Evolutionary conservation across 1,140 invertebrate genomes (phyloP).

Genomic region (Pseudomyrmex pallidus): DNA sequence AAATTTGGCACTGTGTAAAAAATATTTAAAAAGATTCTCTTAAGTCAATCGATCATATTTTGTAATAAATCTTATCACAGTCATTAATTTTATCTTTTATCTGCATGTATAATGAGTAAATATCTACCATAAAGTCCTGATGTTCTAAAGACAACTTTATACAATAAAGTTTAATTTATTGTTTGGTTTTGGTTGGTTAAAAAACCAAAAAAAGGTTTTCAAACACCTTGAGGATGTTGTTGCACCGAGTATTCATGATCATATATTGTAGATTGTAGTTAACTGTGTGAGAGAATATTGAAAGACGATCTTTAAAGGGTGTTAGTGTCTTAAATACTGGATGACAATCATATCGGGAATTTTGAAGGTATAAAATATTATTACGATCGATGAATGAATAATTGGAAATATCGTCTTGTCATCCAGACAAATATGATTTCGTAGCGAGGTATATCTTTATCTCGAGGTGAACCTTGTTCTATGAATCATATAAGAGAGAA

Average conservation of each 20-base stretch:
- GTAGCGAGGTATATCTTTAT: background rate
- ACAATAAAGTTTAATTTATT: conserved; percentile 1
- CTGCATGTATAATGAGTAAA: background rate
- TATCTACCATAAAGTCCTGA: too few species aligned
- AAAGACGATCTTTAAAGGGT: conserved; percentile 14
- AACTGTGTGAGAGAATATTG: background rate
- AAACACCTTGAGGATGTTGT: conserved; percentile 16
- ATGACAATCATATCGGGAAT: conserved; percentile 49
- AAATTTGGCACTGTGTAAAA: too few species aligned
- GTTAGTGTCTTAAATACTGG: conserved; percentile 37
- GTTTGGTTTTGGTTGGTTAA: too few species aligned
- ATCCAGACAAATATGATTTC: conserved; percentile 7
- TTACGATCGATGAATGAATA: conserved; percentile 12
- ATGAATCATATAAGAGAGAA: background rate
- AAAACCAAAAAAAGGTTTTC: too few species aligned
- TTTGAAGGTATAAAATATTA: background rate
- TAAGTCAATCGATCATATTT: background rate
- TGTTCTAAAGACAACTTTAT: background rate
- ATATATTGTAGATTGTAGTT: background rate
- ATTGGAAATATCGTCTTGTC: conserved; percentile 34
- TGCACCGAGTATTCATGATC: background rate
- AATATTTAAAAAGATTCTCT: background rate
- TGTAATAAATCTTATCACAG: background rate
- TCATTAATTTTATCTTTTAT: background rate
- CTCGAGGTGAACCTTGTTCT: background rate